Base-by-base conservation (phyloP, 2,113 vertebrate genomes). In the Copsychus sechellarum region DNA sequence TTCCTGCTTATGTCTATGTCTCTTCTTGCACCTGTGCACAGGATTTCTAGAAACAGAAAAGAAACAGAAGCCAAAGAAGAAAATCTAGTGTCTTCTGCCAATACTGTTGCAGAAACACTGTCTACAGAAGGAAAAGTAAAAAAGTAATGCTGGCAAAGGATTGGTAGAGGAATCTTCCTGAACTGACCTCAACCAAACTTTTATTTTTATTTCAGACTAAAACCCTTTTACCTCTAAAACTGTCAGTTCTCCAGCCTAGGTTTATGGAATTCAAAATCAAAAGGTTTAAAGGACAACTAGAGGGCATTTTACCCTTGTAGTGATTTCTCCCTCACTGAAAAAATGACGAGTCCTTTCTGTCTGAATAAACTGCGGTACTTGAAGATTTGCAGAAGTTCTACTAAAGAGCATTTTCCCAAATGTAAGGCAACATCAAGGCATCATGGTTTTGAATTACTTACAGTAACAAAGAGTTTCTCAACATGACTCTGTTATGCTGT, bases 381-480 rank as follows among this genome's bases (percentile, higher is more conserved):
- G 89, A 74, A 92, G 58, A 83, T 95, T 91, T 84, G 47, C 73
- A 91, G 71, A 93, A 78, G 18, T 86, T 88, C 51, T 54, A 33
- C 54, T 69, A 38, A 93, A 96, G 96, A 91, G 54, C 62, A 42
- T 56, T 89, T 95, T 90, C 48, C 56, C 64, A 93, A 76, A 65
- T 17, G 2, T 81, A 94, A 92, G 70, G 42, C 58, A 90, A 70
- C 40, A 71, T 92, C 84, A 95, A 94, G 85, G 43, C 72, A 54
- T 47, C 34, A 25, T 81, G 58, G 5, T 85, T 95, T 84, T 90
- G 23, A 93, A 84, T 73, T 85, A 47, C n/a, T 86, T 88, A 77
- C 61, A 57, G 54, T 80, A 85, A 78, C 70, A 77, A 89, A 96
- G 84, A 53, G 17, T 92, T 97, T 91, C 83, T 92, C 40, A 89